Evolutionary conservation across 2,888 invertebrate genomes (phyloP), one percentile per base, ranked within the genome.

Genomic region (Phyllotreta striolata): DNA sequence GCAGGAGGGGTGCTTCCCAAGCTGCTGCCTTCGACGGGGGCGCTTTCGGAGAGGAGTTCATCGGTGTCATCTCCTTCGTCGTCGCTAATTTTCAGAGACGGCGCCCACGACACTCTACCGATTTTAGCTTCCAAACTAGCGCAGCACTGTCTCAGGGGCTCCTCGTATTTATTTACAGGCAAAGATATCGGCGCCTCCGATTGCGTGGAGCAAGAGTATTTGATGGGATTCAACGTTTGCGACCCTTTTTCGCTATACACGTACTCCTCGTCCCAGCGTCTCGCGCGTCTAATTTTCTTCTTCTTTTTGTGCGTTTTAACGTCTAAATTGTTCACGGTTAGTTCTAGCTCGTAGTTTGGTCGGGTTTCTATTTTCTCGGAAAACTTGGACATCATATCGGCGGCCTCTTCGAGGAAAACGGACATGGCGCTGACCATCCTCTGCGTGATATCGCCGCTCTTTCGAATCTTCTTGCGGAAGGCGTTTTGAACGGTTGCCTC

Each of bases 361-460:
- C 62, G 52, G 51, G 61, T 43, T n/a, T 60, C 52, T 0, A 46
- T 49, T 37, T 60, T 60, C 24, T 37, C 52, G 1, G 60, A 60
- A 35, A 60, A 35, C 66, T 80, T 81, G 3, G 72, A 74, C 75
- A 83, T 81, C 10, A 83, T 64, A 62, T 72, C 74, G 6, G 81
- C 79, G 2, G 82, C 82, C 75, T 83, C 82, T 66, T 79, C 79
- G 62, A 83, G 73, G 66, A 83, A 83, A 38, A 76, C 76, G 1
- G 82, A 77, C 78, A 83, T 82, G 0, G 78, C 79, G 66, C 77
- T 75, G 37, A 80, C 66, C 72, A 82, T 78, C 37, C 76, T 70
- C 9, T 77, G 73, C 51, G 74, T 52, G 13, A 10, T 72, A 35
- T 76, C 72, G 6, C 67, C 59, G 61, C 77, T 77, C 10, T 76